These are phyloP conservation scores for Diglossa brunneiventris DNA, from an alignment of 2,113 vertebrate genomes.

Conservation along the genomic window DNA sequence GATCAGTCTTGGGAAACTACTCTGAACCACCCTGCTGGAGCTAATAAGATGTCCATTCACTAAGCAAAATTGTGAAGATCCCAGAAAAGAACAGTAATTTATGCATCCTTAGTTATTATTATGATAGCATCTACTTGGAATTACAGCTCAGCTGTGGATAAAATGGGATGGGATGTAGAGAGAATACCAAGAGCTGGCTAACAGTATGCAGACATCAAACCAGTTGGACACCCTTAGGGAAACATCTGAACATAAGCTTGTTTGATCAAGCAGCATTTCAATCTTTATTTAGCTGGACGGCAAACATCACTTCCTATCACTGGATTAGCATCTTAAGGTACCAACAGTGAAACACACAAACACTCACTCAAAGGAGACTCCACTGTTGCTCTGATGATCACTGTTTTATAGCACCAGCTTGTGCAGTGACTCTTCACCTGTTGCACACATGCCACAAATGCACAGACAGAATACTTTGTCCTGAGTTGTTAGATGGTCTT, in stretches of 20 bases:
- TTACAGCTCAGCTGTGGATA: background rate
- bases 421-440: background rate
- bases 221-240: background rate
- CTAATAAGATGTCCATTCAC: background rate
- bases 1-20: background rate
- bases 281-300: background rate
- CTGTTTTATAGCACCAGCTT: background rate
- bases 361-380: background rate
- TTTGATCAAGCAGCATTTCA: slow-evolving; percentile 21
- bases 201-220: background rate
- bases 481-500: background rate
- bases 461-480: background rate
- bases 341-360: background rate
- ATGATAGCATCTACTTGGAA: background rate
- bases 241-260: slow-evolving; percentile 1
- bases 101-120: background rate
- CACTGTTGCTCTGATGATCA: background rate
- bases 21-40: background rate
- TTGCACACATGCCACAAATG: background rate
- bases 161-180: background rate
- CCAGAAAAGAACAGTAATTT: background rate
- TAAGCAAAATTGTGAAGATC: background rate
- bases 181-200: background rate
- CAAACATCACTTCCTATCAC: slow-evolving; percentile 6
- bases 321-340: background rate